Evolutionary conservation across 2,113 vertebrate species (phyloP).

Genomic region (Nerophis lumbriciformis): DNA sequence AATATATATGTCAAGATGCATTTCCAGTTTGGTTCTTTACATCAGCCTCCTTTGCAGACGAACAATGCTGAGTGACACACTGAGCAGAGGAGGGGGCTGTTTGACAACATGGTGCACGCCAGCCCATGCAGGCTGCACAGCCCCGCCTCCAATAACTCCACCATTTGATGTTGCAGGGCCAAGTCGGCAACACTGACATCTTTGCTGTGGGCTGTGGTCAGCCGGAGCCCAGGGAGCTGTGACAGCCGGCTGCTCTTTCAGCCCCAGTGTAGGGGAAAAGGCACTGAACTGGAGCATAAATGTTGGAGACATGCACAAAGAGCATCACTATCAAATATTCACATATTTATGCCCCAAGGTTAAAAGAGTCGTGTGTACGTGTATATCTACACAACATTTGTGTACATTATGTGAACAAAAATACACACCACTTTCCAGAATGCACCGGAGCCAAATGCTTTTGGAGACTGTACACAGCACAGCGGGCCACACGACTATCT

Average conservation of each 20-base stretch:
- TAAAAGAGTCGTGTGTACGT: conserved; percentile 10
- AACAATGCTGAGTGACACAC: conserved; percentile 38
- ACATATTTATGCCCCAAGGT: conserved; percentile 17
- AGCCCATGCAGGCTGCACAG: conserved; percentile 37
- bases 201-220: conserved; percentile 55
- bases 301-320: conserved; percentile 26
- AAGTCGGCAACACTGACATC: conserved; percentile 40
- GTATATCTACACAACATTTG: conserved; percentile 11
- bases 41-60: conserved; percentile 20
- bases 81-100: conserved; percentile 62
- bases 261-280: conserved; percentile 33
- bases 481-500: conserved; percentile 15
- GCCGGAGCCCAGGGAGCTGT: conserved; percentile 54
- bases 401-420: not conserved
- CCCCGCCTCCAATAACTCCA: conserved; percentile 45
- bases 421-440: conserved; percentile 13
- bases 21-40: conserved; percentile 28
- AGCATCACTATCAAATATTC: conserved; percentile 17
- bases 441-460: conserved; percentile 31
- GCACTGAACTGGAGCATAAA: conserved; percentile 33
- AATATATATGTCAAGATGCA: conserved; percentile 19
- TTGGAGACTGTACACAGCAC: conserved; percentile 16
- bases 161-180: conserved; percentile 49
- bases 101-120: conserved; percentile 47
- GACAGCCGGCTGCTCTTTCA: conserved; percentile 62